Evolutionary conservation across 2,888 invertebrate genomes (phyloP).

Genomic region (Pterobdella sp.): DNA sequence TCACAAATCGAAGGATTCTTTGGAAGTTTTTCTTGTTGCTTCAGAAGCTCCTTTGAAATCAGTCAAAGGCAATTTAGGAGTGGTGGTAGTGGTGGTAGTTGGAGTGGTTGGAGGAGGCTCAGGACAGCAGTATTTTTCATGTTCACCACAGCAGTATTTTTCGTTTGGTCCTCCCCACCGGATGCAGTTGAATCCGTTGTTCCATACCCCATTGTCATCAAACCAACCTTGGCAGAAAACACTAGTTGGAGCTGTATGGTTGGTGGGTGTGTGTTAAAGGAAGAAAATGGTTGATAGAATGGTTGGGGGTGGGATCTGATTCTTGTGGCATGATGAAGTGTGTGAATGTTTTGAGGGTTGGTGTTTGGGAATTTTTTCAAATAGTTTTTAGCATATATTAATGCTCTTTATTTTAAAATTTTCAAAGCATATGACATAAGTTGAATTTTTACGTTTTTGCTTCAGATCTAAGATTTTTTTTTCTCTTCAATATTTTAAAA

Average conservation of each 20-base stretch:
- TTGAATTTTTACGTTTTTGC: too few species aligned
- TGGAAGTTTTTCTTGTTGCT: neutral
- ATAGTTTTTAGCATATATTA: too few species aligned
- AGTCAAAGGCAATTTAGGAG: neutral
- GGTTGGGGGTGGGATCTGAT: neutral
- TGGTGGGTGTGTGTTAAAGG: neutral
- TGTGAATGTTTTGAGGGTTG: neutral
- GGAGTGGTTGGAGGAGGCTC: constrained; percentile 23
- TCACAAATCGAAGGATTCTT: neutral
- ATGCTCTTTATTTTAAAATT: too few species aligned
- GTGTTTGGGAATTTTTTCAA: neutral
- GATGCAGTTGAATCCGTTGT: constrained; percentile 39
- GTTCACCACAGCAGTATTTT: constrained; percentile 36
- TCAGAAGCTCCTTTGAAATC: neutral
- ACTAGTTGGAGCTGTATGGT: constrained; percentile 17
- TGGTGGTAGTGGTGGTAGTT: constrained; percentile 8
- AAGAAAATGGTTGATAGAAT: neutral
- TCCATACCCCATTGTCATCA: constrained; percentile 39
- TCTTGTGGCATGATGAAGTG: neutral
- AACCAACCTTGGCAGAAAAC: constrained; percentile 38
- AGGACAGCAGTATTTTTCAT: constrained; percentile 36
- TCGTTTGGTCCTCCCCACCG: constrained; percentile 36
- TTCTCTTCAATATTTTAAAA: too few species aligned
- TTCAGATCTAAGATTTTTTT: too few species aligned
- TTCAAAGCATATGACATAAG: too few species aligned